Base-by-base conservation (phyloP, 2,113 vertebrate genomes). In the Clarias magur region DNA sequence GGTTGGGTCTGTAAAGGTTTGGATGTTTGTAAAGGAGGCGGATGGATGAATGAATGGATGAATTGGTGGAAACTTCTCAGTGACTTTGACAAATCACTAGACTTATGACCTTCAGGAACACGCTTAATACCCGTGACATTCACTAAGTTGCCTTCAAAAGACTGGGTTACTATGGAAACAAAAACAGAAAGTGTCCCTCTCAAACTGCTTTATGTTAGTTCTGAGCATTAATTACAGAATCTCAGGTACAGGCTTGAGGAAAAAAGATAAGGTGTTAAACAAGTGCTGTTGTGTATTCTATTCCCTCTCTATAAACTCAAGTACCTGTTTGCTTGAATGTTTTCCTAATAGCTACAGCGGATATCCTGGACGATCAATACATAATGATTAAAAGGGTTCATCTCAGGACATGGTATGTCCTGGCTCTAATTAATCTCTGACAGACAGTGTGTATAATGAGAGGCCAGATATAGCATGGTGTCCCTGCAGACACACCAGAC, bases 341-440 rank as follows among this genome's bases (percentile, higher is more conserved):
- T 79, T 72, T 65, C 63, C 80, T 85, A 80, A 88, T 80, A 70
- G 83, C 83, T 88, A 84, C 89, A 86, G 56, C 78, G 42, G 60
- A 57, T 27, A 25, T 27, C 60, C 57, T 70, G 75, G 86, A 76
- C 92, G 93, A 95, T 93, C 94, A 91, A 94, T 94, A 94, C 53
- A 88, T 91, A 91, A 92, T 94, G 93, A 84, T 85, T 88, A 82
- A 93, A 91, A 92, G 93, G 93, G 87, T 88, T 86, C 84, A 93
- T 94, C 92, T 81, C 86, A 91, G 89, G 91, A 86, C 88, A 86
- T 90, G 88, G 88, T 87, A 85, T 90, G 91, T 72, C 89, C 91
- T 92, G 89, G 87, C 90, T 93, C 90, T 91, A 92, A 94, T 95
- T 94, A 91, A 93, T 93, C 92, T 92, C 93, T 89, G 91, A 91